Evolutionary conservation across 2,888 invertebrate genomes (phyloP).

Genomic region (Drosophila longiperda): DNA sequence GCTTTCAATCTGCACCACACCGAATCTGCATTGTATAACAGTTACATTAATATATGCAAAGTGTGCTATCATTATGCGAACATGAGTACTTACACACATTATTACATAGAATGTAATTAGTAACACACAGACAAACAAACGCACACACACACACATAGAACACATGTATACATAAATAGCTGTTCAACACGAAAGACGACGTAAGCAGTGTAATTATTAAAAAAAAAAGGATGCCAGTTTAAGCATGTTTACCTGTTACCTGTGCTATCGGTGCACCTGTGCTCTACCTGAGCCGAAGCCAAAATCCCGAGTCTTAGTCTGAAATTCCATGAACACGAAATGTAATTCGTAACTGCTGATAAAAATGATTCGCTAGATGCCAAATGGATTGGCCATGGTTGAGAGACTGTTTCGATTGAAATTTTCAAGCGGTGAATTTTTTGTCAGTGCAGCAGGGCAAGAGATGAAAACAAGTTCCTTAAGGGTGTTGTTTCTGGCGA

Average conservation of each 20-base stretch:
- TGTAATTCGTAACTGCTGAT: constrained; percentile 24
- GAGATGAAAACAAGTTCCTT: constrained; percentile 74
- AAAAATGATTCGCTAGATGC: constrained; percentile 8
- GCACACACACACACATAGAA: background rate
- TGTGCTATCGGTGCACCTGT: constrained; percentile 45
- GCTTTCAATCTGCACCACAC: background rate
- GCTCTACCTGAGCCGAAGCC: constrained; percentile 42
- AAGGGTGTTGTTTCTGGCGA: constrained; percentile 68
- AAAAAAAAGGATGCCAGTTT: constrained; percentile 36
- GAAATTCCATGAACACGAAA: constrained; percentile 36
- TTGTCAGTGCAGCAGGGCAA: constrained; percentile 69
- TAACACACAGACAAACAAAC: constrained; percentile 10
- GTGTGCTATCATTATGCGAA: background rate
- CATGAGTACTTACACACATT: background rate
- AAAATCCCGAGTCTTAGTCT: background rate
- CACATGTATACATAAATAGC: constrained; percentile 6
- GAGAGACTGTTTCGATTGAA: constrained; percentile 27
- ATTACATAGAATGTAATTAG: constrained; percentile 66
- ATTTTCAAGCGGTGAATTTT: constrained; percentile 51
- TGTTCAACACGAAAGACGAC: constrained; percentile 22
- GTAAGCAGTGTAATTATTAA: constrained; percentile 43
- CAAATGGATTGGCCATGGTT: constrained; percentile 35
- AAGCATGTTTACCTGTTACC: constrained; percentile 40
- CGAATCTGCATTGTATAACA: background rate
- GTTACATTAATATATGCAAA: background rate